Conservation (phyloP, 2,888 invertebrate genomes). For the Pardosa pseudoannulata region DNA sequence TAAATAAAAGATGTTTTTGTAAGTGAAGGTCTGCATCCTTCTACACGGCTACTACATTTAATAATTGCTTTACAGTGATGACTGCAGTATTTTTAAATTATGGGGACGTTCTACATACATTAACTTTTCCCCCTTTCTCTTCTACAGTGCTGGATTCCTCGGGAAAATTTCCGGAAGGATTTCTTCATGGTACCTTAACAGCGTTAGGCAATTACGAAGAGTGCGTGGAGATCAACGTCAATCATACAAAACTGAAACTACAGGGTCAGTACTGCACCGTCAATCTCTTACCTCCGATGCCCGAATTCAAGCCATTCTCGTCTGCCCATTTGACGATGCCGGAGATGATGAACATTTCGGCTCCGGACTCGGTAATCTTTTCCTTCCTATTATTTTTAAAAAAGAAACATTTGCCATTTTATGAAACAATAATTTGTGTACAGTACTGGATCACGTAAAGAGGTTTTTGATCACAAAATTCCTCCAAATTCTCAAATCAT, state of each 20-base stretch:
- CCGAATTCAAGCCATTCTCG: constrained; percentile 47
- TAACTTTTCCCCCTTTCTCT: not conserved
- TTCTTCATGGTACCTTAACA: constrained; percentile 40
- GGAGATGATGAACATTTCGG: constrained; percentile 44
- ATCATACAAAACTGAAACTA: constrained; percentile 35
- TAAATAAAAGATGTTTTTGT: too few species aligned
- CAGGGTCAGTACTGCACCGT: constrained; percentile 54
- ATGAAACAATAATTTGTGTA: too few species aligned
- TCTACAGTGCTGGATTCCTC: constrained; percentile 52
- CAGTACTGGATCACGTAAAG: too few species aligned
- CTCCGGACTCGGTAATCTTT: constrained; percentile 58
- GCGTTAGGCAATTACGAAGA: constrained; percentile 56
- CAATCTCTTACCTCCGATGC: constrained; percentile 36
- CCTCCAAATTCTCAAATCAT: too few species aligned
- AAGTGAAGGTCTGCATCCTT: too few species aligned
- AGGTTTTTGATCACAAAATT: too few species aligned
- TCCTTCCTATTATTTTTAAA: not conserved
- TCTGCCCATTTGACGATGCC: constrained; percentile 38
- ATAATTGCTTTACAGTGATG: too few species aligned
- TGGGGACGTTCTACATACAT: too few species aligned
- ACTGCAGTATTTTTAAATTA: too few species aligned
- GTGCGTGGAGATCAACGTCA: constrained; percentile 35
- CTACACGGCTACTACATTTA: too few species aligned
- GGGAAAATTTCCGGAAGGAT: constrained; percentile 46
- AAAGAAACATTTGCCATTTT: too few species aligned